These are phyloP conservation scores for Pyrgilauda ruficollis DNA, from an alignment of 2,113 vertebrate genomes.

Conservation along the genomic window DNA sequence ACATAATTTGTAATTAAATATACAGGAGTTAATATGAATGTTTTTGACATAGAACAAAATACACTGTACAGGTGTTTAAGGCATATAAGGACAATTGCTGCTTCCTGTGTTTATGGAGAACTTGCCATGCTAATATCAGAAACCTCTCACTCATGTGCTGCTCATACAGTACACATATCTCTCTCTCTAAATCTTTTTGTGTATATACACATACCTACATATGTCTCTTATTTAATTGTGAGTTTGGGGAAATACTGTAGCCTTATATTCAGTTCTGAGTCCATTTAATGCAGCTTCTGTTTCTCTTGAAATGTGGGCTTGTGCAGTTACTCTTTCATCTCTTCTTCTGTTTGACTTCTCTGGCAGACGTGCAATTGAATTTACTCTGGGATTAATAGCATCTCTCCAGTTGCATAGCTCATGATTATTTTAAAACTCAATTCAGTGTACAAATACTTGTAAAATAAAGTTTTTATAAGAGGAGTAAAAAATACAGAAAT, in stretches of 20 bases:
- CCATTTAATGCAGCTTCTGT: background rate
- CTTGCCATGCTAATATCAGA: background rate
- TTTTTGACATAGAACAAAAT: background rate
- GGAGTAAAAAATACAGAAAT: background rate
- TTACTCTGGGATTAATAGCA: background rate
- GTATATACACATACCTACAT: background rate
- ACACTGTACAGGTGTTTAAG: background rate
- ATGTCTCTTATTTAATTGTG: background rate
- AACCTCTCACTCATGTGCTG: background rate
- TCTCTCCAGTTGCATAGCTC: background rate
- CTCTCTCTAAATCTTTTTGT: background rate
- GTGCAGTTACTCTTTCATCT: background rate
- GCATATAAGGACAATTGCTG: background rate
- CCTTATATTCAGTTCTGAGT: background rate
- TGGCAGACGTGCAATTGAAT: background rate
- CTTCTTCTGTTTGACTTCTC: background rate
- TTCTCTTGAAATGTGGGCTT: slow-evolving; percentile 1
- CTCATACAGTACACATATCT: background rate
- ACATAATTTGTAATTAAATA: background rate
- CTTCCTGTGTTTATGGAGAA: background rate
- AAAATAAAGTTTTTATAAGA: background rate
- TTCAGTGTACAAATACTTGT: background rate
- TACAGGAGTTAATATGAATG: background rate
- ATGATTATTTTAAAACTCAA: background rate
- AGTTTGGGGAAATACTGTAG: background rate